Evolutionary conservation across 1,140 invertebrate genomes (phyloP).

Genomic region (Cyphomyrmex costatus): DNA sequence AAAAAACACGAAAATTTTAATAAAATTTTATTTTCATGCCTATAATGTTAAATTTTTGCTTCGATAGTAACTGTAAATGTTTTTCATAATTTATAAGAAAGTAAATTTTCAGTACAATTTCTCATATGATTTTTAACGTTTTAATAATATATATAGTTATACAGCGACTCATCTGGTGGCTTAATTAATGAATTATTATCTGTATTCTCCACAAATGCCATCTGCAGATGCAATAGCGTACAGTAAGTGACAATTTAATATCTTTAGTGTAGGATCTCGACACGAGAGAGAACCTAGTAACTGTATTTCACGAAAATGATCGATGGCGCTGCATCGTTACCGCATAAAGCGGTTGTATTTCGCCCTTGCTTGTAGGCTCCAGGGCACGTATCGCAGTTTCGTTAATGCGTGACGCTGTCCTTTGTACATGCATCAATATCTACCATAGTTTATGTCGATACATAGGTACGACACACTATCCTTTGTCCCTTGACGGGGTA

Average conservation of each 20-base stretch:
- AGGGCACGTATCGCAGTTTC: conserved; percentile 32
- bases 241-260: conserved; percentile 62
- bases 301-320: conserved; percentile 58
- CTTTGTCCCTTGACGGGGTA: conserved; percentile 23
- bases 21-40: not conserved
- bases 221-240: conserved; percentile 44
- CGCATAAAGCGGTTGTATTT: conserved; percentile 52
- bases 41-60: not conserved
- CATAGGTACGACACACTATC: conserved; percentile 9
- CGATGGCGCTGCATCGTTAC: conserved; percentile 57
- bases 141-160: not conserved
- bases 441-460: conserved; percentile 48
- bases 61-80: not conserved
- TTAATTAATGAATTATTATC: conserved; percentile 62
- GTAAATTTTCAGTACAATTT: not conserved
- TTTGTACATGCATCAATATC: conserved; percentile 43
- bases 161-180: not conserved
- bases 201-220: conserved; percentile 11
- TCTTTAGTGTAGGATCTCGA: conserved; percentile 28
- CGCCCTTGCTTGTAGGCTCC: conserved; percentile 42
- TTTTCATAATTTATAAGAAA: not conserved
- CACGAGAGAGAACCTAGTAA: conserved; percentile 31
- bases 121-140: not conserved
- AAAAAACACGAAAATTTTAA: not conserved
- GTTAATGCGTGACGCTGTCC: conserved; percentile 54